phyloP scores from a whole-genome alignment of 2,888 invertebrate species.

The Andrena chrysosceles region DNA sequence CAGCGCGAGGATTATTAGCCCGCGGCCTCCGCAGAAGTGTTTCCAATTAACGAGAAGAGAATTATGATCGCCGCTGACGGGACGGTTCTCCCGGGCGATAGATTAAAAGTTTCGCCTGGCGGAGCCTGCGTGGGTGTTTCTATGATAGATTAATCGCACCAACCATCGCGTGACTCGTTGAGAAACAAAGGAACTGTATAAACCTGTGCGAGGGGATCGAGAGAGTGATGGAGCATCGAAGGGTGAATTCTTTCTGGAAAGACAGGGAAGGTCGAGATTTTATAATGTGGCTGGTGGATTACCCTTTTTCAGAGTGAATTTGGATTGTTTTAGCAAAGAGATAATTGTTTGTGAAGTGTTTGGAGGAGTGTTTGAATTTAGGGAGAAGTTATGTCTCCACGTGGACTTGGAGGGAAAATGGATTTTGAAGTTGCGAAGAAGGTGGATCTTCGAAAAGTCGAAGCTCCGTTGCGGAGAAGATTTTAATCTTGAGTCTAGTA shows the following conservation, averaged over 20 bases:
- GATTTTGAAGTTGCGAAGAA: not conserved
- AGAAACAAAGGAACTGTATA: not conserved
- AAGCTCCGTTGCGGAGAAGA: too few relatives aligned
- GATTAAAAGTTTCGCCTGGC: conserved; percentile 46
- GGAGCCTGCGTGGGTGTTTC: not conserved
- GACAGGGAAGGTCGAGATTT: not conserved
- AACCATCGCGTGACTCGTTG: not conserved
- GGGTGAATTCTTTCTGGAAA: not conserved
- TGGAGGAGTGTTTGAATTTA: not conserved
- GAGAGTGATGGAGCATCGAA: not conserved
- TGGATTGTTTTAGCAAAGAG: not conserved
- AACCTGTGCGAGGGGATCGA: not conserved
- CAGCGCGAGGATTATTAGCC: conserved; percentile 61
- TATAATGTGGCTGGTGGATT: not conserved
- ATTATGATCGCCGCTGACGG: conserved; percentile 56
- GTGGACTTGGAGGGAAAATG: not conserved
- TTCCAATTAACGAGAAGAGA: conserved; percentile 62
- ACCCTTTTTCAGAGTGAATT: not conserved
- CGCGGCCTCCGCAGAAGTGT: conserved; percentile 46
- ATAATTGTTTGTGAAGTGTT: too few relatives aligned
- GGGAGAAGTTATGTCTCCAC: not conserved
- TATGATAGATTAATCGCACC: conserved; percentile 4
- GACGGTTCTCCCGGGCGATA: conserved; percentile 21
- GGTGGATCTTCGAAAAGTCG: not conserved
- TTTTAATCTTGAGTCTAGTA: too few relatives aligned